phyloP scores from a whole-genome alignment of 1,140 invertebrate species.

The Euura lappo region DNA sequence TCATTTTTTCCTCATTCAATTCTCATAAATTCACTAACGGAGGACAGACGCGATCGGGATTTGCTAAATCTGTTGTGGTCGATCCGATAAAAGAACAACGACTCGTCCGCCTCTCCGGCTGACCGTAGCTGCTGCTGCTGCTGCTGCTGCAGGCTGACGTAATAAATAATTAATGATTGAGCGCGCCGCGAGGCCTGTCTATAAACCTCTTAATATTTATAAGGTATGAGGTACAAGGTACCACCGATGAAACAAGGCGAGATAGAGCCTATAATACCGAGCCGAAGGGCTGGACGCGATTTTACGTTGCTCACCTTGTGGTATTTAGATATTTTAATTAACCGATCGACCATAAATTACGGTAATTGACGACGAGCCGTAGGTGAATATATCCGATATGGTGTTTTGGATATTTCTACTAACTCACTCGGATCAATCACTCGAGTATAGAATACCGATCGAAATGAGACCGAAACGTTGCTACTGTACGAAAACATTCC shows the following conservation, averaged over 20 bases:
- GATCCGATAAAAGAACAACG: slow-evolving; percentile 34
- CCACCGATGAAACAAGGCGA: neutral
- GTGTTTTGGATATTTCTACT: neutral
- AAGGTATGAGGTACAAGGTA: slow-evolving; percentile 38
- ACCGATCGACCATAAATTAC: slow-evolving; percentile 56
- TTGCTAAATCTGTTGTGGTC: slow-evolving; percentile 33
- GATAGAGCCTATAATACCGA: neutral
- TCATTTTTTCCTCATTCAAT: slow-evolving; percentile 1
- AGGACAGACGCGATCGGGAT: slow-evolving; percentile 28
- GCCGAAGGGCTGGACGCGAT: slow-evolving; percentile 16
- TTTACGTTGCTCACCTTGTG: slow-evolving; percentile 35
- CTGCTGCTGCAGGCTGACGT: slow-evolving; percentile 42
- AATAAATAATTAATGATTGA: slow-evolving; percentile 59
- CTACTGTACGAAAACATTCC: neutral
- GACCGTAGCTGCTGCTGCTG: neutral
- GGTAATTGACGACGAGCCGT: slow-evolving; percentile 40
- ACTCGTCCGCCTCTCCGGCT: slow-evolving; percentile 11
- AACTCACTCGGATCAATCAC: slow-evolving; percentile 13
- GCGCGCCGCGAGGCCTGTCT: slow-evolving; percentile 30
- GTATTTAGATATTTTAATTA: slow-evolving; percentile 60
- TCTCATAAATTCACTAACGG: slow-evolving; percentile 38
- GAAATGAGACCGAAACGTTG: neutral
- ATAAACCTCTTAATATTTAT: slow-evolving; percentile 58
- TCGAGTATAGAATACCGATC: slow-evolving; percentile 18
- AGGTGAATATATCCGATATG: neutral